phyloP scores from a whole-genome alignment of 1,140 invertebrate genomes.

The Telenomus remus region DNA sequence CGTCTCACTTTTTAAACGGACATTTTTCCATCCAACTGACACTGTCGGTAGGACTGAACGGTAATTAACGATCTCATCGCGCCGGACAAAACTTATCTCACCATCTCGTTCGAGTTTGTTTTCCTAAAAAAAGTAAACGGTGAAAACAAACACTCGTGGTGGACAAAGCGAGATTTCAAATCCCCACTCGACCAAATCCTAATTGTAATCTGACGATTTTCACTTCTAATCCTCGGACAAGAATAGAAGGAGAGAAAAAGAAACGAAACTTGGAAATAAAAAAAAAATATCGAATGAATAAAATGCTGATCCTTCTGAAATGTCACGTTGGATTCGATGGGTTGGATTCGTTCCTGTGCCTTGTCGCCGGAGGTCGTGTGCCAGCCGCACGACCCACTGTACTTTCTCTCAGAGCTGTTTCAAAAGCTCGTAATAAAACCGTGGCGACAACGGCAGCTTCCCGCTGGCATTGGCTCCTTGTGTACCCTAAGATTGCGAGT shows the following conservation, averaged over 20 bases:
- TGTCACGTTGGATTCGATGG: constrained; percentile 17
- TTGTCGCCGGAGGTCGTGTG: constrained; percentile 51
- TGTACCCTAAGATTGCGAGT: constrained; percentile 39
- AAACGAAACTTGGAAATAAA: too few species aligned
- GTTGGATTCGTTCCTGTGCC: constrained; percentile 14
- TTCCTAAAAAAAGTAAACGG: too few species aligned
- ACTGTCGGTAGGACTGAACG: too few species aligned
- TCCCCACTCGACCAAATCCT: too few species aligned
- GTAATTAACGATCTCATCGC: constrained; percentile 7
- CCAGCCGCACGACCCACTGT: constrained; percentile 45
- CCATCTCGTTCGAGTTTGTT: too few species aligned
- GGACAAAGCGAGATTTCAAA: too few species aligned
- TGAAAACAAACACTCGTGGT: too few species aligned
- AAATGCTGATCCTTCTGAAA: constrained; percentile 3
- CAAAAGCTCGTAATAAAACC: constrained; percentile 46
- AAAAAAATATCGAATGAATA: not conserved
- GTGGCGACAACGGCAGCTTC: constrained; percentile 31
- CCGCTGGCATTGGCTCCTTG: constrained; percentile 31
- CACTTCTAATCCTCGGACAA: too few species aligned
- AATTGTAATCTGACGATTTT: too few species aligned
- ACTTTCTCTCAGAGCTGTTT: constrained; percentile 41
- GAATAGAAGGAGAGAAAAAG: too few species aligned
- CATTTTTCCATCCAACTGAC: not conserved
- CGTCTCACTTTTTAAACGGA: not conserved
- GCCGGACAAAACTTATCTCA: too few species aligned